phyloP scores from a whole-genome alignment of 2,797 vertebrate genomes.

The Eospalax fontanierii region DNA sequence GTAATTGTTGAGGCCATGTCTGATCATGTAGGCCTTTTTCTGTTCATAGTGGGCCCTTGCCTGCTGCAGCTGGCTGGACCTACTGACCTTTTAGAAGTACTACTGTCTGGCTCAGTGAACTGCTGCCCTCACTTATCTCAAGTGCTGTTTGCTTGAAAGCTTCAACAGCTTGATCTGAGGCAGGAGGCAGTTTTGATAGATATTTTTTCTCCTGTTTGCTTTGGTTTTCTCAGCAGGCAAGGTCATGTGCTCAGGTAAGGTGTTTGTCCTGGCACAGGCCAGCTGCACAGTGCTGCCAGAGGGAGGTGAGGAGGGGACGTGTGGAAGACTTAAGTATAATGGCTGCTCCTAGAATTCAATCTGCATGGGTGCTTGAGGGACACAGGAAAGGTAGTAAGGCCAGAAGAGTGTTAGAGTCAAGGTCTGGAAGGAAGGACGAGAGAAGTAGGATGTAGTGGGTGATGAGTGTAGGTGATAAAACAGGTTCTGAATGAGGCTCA shows the following conservation, averaged over 20 bases:
- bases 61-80: slow-evolving; percentile 20
- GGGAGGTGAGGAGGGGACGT: too few relatives aligned
- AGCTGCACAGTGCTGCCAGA: not conserved
- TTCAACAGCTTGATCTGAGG: slow-evolving; percentile 36
- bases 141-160: slow-evolving; percentile 70
- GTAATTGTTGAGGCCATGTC: not conserved
- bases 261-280: slow-evolving; percentile 6
- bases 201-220: not conserved
- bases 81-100: slow-evolving; percentile 72
- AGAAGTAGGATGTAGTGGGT: not conserved
- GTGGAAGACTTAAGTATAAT: too few relatives aligned
- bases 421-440: slow-evolving; percentile 21
- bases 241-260: not conserved
- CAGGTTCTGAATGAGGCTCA: not conserved
- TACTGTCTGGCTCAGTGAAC: slow-evolving; percentile 42
- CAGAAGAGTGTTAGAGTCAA: not conserved
- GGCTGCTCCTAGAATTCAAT: not conserved
- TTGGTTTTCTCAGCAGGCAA: slow-evolving; percentile 41
- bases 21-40: not conserved
- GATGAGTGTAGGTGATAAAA: not conserved
- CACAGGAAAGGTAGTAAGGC: not conserved
- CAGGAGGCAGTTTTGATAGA: slow-evolving; percentile 6
- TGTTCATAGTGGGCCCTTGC: not conserved
- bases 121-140: slow-evolving; percentile 73
- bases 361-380: not conserved